Evolutionary conservation across 2,797 vertebrate genomes (phyloP).

Genomic region (Syngnathus rostellatus): DNA sequence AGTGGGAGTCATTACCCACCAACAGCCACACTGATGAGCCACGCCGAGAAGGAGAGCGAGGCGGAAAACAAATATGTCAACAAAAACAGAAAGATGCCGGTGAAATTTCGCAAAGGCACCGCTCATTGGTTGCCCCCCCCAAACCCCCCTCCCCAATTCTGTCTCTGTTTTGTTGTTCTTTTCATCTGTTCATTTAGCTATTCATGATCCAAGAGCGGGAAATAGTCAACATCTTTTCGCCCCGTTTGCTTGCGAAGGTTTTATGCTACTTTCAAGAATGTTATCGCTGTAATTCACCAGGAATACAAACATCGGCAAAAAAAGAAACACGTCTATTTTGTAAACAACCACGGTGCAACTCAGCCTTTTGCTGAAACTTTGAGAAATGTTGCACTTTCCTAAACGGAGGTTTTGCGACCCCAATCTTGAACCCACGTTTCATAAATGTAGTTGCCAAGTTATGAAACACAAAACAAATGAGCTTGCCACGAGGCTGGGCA

Average conservation of each 20-base stretch:
- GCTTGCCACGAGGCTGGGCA: too few species aligned
- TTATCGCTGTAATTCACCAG: neutral
- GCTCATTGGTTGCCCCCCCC: slow-evolving; percentile 37
- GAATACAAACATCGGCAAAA: neutral
- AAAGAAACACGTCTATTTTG: neutral
- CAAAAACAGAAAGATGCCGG: slow-evolving; percentile 50
- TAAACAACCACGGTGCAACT: too few species aligned
- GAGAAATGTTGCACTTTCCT: too few species aligned
- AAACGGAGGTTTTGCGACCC: too few species aligned
- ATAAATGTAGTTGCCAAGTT: too few species aligned
- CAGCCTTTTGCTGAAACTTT: too few species aligned
- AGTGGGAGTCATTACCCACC: slow-evolving; percentile 81
- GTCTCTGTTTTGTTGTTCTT: slow-evolving; percentile 58
- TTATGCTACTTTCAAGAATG: slow-evolving; percentile 8
- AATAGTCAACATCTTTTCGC: slow-evolving; percentile 31
- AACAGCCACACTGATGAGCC: slow-evolving; percentile 74
- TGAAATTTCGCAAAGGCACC: slow-evolving; percentile 61
- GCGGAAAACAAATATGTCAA: slow-evolving; percentile 69
- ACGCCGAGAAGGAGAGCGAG: slow-evolving; percentile 39
- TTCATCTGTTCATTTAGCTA: slow-evolving; percentile 54
- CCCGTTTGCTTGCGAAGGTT: slow-evolving; percentile 39
- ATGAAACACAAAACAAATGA: too few species aligned
- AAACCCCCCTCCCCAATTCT: slow-evolving; percentile 26
- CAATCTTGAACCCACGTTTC: neutral
- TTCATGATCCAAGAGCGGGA: slow-evolving; percentile 52